phyloP scores from a whole-genome alignment of 1,140 invertebrate species.

The Physella acuta region DNA sequence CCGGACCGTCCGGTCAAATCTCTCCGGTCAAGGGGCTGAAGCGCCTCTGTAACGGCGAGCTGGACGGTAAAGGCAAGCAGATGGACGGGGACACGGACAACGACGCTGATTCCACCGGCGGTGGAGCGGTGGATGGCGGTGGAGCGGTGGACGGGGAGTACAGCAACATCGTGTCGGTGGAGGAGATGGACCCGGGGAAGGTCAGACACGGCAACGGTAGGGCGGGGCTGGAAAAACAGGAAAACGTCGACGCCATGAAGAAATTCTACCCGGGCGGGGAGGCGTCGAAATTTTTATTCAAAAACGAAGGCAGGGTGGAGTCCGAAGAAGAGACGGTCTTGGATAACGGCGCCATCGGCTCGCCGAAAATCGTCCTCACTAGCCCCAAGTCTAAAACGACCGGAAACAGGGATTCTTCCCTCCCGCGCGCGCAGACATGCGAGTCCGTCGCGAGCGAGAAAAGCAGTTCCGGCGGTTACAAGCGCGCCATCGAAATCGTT shows the following conservation, averaged over 20 bases:
- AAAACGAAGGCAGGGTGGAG: conserved; percentile 13
- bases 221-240: neutral
- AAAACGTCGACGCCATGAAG: neutral
- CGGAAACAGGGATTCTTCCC: neutral
- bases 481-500: conserved; percentile 35
- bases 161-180: conserved; percentile 10
- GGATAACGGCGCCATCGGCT: conserved; percentile 29
- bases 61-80: conserved; percentile 4
- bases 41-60: conserved; percentile 27
- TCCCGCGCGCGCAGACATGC: conserved; percentile 9
- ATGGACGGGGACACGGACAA: neutral
- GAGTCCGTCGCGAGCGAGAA: neutral
- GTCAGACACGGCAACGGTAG: neutral
- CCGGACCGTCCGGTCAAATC: conserved; percentile 28
- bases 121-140: conserved; percentile 2
- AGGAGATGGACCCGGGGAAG: neutral
- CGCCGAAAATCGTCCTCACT: conserved; percentile 35
- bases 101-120: conserved; percentile 2
- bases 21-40: conserved; percentile 31
- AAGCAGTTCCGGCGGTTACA: neutral
- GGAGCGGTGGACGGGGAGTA: neutral
- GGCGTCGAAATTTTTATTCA: conserved; percentile 1
- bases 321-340: conserved; percentile 31
- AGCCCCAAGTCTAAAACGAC: conserved; percentile 20
- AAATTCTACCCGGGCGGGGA: conserved; percentile 1